These are phyloP conservation scores for Eupristina koningsbergeri DNA, from an alignment of 1,140 invertebrate species.

Conservation along the genomic window DNA sequence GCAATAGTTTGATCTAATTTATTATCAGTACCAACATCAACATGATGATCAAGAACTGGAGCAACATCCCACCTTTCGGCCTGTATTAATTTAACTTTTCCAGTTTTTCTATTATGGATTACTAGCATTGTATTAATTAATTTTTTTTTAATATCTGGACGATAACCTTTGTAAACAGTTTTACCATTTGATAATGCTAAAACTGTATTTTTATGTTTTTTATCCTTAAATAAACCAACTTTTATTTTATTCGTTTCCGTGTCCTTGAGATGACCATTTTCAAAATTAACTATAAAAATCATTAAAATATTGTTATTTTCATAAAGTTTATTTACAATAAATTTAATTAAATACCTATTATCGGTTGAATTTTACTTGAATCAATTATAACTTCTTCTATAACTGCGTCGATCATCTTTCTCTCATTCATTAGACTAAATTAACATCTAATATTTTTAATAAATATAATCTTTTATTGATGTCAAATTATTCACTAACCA, in stretches of 20 bases:
- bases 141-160: conserved; percentile 59
- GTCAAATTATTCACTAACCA: no score
- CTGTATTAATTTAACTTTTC: conserved; percentile 62
- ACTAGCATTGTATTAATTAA: conserved; percentile 65
- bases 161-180: conserved; percentile 67
- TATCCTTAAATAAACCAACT: conserved; percentile 63
- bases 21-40: conserved; percentile 41
- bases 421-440: no score
- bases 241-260: conserved; percentile 62
- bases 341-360: conserved; percentile 59
- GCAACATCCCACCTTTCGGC: conserved; percentile 66
- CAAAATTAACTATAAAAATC: conserved; percentile 64
- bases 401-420: conserved; percentile 55
- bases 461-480: no score
- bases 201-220: conserved; percentile 57
- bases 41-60: conserved; percentile 62
- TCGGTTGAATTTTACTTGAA: conserved; percentile 62
- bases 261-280: conserved; percentile 66
- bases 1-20: conserved; percentile 52
- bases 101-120: conserved; percentile 66
- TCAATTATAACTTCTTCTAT: conserved; percentile 62
- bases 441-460: no score
- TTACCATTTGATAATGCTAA: conserved; percentile 65
- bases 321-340: neutral
- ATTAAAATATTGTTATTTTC: neutral